Conservation (phyloP, 2,797 vertebrate species). For the Gambelia wislizenii region DNA sequence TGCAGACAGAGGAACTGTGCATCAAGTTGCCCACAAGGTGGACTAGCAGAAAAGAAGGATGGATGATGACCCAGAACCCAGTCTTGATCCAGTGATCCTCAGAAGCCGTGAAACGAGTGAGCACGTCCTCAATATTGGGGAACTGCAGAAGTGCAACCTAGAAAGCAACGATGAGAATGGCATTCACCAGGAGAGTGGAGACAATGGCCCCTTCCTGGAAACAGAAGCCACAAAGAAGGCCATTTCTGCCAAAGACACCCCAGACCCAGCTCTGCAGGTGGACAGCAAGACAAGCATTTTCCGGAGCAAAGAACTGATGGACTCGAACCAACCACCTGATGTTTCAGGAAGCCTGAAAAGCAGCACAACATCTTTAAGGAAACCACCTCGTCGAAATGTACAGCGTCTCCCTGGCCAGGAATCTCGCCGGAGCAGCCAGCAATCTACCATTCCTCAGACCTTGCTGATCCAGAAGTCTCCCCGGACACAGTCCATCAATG, state of each 20-base stretch:
- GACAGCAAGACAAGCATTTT: neutral
- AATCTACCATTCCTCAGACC: neutral
- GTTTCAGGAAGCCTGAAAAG: neutral
- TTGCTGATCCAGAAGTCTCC: neutral
- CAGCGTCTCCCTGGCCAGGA: neutral
- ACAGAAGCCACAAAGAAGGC: constrained; percentile 1
- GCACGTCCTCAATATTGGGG: fast-evolving
- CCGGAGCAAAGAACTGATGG: constrained; percentile 10
- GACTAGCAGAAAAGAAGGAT: neutral
- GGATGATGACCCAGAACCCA: constrained; percentile 14
- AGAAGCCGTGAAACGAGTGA: fast-evolving
- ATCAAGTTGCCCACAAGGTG: neutral
- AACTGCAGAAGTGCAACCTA: neutral
- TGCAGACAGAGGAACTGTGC: neutral
- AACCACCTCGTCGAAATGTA: neutral
- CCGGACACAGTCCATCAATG: neutral
- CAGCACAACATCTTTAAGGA: neutral
- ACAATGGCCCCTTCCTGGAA: neutral
- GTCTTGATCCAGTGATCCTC: neutral
- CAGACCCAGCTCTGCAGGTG: neutral
- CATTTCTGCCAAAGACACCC: neutral
- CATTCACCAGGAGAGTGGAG: constrained; percentile 3
- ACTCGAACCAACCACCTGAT: neutral
- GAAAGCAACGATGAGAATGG: neutral
- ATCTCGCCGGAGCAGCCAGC: neutral